A percentile compares a stretch with the other conserved stretches of the same genome.
Evolutionary conservation across 2,113 vertebrate genomes (phyloP).

Genomic region (Cathartes aura): DNA sequence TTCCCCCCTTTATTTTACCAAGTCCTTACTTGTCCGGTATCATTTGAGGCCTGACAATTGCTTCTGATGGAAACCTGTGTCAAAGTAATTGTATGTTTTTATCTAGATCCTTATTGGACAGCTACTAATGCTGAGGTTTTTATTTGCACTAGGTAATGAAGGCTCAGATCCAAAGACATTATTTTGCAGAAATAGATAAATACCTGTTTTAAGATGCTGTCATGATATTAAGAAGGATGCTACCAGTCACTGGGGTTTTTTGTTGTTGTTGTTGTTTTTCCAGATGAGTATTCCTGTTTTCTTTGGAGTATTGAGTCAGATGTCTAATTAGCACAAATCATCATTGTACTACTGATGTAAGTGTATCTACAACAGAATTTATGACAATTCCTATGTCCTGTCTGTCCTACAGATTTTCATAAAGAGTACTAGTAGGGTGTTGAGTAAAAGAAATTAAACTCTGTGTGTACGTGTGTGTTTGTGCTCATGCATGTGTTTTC

Average conservation of each 20-base stretch:
- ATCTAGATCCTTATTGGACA: not conserved
- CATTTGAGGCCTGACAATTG: not conserved
- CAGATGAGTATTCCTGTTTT: not conserved
- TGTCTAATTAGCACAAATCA: not conserved
- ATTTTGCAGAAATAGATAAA: not conserved
- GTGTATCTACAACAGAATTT: not conserved
- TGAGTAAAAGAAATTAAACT: not conserved
- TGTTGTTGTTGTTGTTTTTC: not conserved
- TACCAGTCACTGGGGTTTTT: accelerated
- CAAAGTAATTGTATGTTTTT: not conserved
- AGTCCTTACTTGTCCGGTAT: not conserved
- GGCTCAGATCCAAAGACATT: not conserved
- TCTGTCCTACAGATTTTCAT: not conserved
- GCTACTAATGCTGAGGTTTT: not conserved
- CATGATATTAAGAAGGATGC: not conserved
- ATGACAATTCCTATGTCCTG: not conserved
- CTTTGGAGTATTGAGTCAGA: not conserved
- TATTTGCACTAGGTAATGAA: not conserved
- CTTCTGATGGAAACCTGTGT: not conserved
- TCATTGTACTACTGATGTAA: not conserved
- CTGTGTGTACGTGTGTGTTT: not conserved
- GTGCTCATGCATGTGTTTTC: not conserved
- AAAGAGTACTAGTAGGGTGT: not conserved
- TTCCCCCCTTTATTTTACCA: not conserved
- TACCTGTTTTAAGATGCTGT: not conserved